Base-by-base conservation (phyloP, 2,797 vertebrate species). In the Sylvilagus floridanus region DNA sequence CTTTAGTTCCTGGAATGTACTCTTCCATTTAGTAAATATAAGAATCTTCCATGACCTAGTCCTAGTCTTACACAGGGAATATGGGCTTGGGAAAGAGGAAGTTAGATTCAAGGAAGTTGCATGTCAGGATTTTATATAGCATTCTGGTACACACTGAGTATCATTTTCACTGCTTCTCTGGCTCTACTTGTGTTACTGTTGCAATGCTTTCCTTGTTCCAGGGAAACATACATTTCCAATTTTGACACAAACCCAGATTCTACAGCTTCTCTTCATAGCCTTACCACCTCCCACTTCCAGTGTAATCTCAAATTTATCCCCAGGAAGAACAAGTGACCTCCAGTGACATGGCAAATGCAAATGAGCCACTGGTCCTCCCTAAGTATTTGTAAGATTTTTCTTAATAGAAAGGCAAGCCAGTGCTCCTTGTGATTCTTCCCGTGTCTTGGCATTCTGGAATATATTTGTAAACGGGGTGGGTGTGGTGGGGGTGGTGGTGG, bases 371-470 rank as follows among this genome's bases (percentile, higher is more conserved):
- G 16, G 10, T 77, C 5, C 47, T 13, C 54, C 13, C 21, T 84
- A 35, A 81, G 19, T 5, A 86, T 22, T 32, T 69, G 16, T 52
- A 63, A 0, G 7, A 47, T 84, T 81, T 84, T 47, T 89, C 42
- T 72, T 28, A 47, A 50, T 62, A 63, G 60, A 87, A 89, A 86
- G 94, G n/a, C 7, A 73, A 82, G 12, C 28, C 13, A 73, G 60
- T 72, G 8, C 66, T 72, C 73, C 35, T 91, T 88, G 72, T 63
- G 77, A 50, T 13, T 24, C 93, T 90, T 52, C 69, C 84, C 69
- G 73, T 12, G 0, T 2, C 19, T 57, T 30, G 13, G 47, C 88
- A 35, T 71, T 60, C 87, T 35, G 11, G 62, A 12, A 63, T 1
- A 10, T 1, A 76, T 32, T 79, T 77, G 28, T 62, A 90, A 57